Evolutionary conservation across 2,113 vertebrate genomes (phyloP), one percentile per base, ranked within the genome.

Genomic region (Pedionomus torquatus): DNA sequence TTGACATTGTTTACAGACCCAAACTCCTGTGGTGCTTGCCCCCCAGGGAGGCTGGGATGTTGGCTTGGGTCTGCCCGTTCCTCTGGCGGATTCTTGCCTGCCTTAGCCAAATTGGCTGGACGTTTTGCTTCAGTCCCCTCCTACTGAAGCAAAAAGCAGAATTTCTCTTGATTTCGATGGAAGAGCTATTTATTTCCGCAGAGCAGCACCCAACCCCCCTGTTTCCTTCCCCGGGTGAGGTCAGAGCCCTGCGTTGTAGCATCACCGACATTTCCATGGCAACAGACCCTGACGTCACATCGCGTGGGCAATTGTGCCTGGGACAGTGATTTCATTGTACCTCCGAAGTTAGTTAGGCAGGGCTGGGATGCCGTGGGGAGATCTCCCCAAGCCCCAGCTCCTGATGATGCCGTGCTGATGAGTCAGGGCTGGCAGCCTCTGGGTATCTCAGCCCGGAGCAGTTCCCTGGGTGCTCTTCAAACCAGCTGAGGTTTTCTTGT

Each of bases 271-370:
- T 71, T 90, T 46, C 94, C 85, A 23, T 72, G 94, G 96, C 6
- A 10, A 95, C 95, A 94, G 97, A 94, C 97, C 68, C 43, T 93
- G 95, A 63, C 49, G 55, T 95, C 93, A 76, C 35, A 55, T 39
- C 39, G 89, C 81, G 72, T 82, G 88, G 89, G 92, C 90, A 71
- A 24, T 10, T 70, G 81, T 55, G 31, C 48, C 52, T 46, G 11
- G 55, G 88, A 91, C 93, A 82, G 86, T 87, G 92, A 94, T 54
- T 81, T 93, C 91, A 90, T 72, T 52, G 81, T 94, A 26, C 52
- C 58, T 37, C 74, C 4, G 52, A 52, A 35, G 60, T 66, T 43
- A 35, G 60, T 66, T 43, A 18, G 1, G 55, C 24, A 8, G 87
- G 35, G 35, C 66, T 49, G 57, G 57, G 35, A 26, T 52, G 19